A percentile compares a stretch with the other conserved stretches of the same genome.
phyloP scores from a whole-genome alignment of 1,140 invertebrate species.

The Drosophila suzukii region DNA sequence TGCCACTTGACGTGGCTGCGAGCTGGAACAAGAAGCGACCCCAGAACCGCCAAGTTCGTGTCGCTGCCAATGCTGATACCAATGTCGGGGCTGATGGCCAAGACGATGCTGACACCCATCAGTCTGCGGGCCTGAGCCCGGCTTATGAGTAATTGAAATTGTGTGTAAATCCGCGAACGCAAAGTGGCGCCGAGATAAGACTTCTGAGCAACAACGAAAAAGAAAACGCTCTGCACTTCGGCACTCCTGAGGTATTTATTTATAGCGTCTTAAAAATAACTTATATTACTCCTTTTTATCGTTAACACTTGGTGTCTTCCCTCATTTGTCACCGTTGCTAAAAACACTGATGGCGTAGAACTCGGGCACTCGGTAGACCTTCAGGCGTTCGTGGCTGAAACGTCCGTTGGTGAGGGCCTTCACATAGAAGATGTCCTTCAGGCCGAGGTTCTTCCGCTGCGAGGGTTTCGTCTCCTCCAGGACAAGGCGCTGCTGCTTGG shows the following conservation, averaged over 20 bases:
- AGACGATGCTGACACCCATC: slow-evolving; percentile 46
- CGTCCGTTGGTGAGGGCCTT: slow-evolving; percentile 73
- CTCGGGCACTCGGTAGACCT: slow-evolving; percentile 76
- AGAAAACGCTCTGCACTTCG: slow-evolving; percentile 32
- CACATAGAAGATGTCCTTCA: slow-evolving; percentile 80
- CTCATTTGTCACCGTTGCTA: slow-evolving; percentile 59
- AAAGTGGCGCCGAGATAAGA: slow-evolving; percentile 38
- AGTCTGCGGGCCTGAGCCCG: slow-evolving; percentile 29
- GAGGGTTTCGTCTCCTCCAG: slow-evolving; percentile 34
- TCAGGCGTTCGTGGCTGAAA: slow-evolving; percentile 75
- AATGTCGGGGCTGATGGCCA: slow-evolving; percentile 44
- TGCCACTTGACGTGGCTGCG: slow-evolving; percentile 69
- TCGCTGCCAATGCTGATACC: slow-evolving; percentile 44
- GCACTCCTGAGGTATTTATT: slow-evolving; percentile 67
- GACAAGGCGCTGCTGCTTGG: slow-evolving; percentile 60
- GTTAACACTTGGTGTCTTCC: slow-evolving; percentile 1
- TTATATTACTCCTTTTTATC: slow-evolving; percentile 53
- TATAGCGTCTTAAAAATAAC: slow-evolving; percentile 72
- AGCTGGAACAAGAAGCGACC: slow-evolving; percentile 2
- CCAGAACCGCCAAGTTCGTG: neutral
- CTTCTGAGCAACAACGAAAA: slow-evolving; percentile 2
- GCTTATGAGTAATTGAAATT: slow-evolving; percentile 69
- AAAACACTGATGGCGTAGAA: slow-evolving; percentile 81
- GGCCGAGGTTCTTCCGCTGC: slow-evolving; percentile 38
- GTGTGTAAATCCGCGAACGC: slow-evolving; percentile 47